A percentile compares a stretch with the other conserved stretches of the same genome.
phyloP scores from a whole-genome alignment of 2,113 vertebrate genomes.

The Glareola pratincola region DNA sequence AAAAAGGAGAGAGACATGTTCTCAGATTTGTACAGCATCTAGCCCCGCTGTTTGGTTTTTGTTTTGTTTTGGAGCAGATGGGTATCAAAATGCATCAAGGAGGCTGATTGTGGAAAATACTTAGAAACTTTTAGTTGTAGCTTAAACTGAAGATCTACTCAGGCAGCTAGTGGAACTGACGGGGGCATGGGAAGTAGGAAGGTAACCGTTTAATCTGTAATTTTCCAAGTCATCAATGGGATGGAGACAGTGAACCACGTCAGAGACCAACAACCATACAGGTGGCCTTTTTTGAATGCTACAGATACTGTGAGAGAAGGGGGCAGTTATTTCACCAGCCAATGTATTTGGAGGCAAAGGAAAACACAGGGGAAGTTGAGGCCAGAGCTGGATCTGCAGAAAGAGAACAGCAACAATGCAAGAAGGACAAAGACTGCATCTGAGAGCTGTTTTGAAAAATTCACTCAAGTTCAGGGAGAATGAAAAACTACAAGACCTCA shows the following conservation, averaged over 20 bases:
- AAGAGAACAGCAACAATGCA: background rate
- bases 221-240: background rate
- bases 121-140: background rate
- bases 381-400: background rate
- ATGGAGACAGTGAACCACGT: background rate
- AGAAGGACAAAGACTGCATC: background rate
- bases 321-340: background rate
- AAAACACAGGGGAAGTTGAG: background rate
- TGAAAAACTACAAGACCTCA: background rate
- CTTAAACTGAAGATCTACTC: background rate
- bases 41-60: background rate
- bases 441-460: background rate
- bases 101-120: background rate
- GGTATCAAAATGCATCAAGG: background rate
- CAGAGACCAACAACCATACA: background rate
- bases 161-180: background rate
- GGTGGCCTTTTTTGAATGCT: background rate
- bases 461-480: background rate
- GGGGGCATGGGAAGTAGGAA: background rate
- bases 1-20: fast-evolving
- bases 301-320: background rate
- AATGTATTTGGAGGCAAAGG: background rate
- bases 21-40: background rate
- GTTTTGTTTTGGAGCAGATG: background rate
- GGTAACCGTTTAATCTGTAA: background rate